A percentile compares a stretch with the other conserved stretches of the same genome.
These are phyloP conservation scores for Lacerta bilineata DNA, from an alignment of 2,797 vertebrate species.

Conservation along the genomic window DNA sequence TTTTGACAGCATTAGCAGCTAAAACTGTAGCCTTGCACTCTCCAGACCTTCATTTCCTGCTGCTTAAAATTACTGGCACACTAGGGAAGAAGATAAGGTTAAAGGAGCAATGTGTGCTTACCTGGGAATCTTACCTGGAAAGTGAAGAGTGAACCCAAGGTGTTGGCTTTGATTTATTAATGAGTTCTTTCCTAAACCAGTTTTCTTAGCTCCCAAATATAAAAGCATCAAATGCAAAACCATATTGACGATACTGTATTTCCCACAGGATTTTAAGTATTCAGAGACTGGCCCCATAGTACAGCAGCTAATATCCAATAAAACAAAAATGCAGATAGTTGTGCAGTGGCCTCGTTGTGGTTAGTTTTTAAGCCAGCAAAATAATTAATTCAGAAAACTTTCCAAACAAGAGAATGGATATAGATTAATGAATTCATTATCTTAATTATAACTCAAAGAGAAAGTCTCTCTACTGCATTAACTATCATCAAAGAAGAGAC, in stretches of 20 bases:
- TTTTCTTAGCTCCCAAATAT: not conserved
- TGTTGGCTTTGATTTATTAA: slow-evolving; percentile 1
- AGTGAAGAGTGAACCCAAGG: not conserved
- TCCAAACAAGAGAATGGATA: slow-evolving; percentile 35
- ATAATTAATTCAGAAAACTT: slow-evolving; percentile 41
- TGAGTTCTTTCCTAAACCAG: not conserved
- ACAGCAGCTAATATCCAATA: not conserved
- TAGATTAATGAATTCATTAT: slow-evolving; percentile 44
- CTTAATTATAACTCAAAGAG: slow-evolving; percentile 40
- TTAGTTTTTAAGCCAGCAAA: slow-evolving; percentile 48
- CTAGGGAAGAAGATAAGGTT: slow-evolving; percentile 1
- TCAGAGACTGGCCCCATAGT: not conserved
- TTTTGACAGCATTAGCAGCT: slow-evolving; percentile 22
- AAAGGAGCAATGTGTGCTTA: not conserved
- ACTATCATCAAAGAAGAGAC: slow-evolving; percentile 40
- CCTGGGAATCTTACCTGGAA: not conserved
- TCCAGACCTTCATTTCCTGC: not conserved
- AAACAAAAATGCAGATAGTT: slow-evolving; percentile 31
- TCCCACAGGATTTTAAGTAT: not conserved
- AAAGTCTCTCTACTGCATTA: slow-evolving; percentile 31
- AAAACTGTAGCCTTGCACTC: not conserved
- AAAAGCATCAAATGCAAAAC: not conserved
- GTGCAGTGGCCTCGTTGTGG: slow-evolving; percentile 22
- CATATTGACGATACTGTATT: slow-evolving; percentile 4
- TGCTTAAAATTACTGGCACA: slow-evolving; percentile 24